Evolutionary conservation across 2,888 invertebrate genomes (phyloP), one percentile per base, ranked within the genome.

Genomic region (Eupeodes latifasciatus): DNA sequence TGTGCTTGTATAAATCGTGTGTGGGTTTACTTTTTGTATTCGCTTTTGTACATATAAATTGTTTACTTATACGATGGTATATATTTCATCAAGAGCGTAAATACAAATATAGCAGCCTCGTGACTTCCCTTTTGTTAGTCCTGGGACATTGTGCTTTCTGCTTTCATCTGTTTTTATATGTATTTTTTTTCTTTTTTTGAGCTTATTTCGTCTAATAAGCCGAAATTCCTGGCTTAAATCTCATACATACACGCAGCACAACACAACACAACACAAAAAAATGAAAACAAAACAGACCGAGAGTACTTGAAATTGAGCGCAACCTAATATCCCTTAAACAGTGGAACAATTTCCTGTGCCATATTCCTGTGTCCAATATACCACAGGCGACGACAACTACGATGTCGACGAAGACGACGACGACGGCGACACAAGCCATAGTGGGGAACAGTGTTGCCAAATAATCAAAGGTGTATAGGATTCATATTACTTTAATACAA

Each of bases 191-290:
- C 49, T 59, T 51, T 9, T 59, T 51, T 9, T 72, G 64, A 77
- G 85, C 85, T 85, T 81, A 85, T 81, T 81, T 62, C 40, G 81
- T 59, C 85, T 81, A 81, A 85, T 85, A 85, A 81, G 81, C 85
- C 69, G 71, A 85, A 85, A 85, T 81, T 85, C 71, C 81, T 66
- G 27, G 62, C 36, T 72, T 61, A 59, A 72, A 59, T 59, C 64
- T 79, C 59, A 40, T 27, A 78, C 59, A 75, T 74, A 69, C 40
- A 85, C 47, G 71, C 66, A 75, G 19, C 49, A 44, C 53, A 27
- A 53, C 16, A 67, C 34, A 12, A 12, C n/a, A n/a, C n/a, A n/a
- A n/a, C n/a, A 64, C 44, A 36, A 51, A 69, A 44, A 49, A 53
- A 36, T 16, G 10, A 16, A 59, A 71, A 82, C 34, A 64, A 79